These are phyloP conservation scores for Trichonephila clavata DNA, from an alignment of 1,140 invertebrate genomes.

Conservation along the genomic window DNA sequence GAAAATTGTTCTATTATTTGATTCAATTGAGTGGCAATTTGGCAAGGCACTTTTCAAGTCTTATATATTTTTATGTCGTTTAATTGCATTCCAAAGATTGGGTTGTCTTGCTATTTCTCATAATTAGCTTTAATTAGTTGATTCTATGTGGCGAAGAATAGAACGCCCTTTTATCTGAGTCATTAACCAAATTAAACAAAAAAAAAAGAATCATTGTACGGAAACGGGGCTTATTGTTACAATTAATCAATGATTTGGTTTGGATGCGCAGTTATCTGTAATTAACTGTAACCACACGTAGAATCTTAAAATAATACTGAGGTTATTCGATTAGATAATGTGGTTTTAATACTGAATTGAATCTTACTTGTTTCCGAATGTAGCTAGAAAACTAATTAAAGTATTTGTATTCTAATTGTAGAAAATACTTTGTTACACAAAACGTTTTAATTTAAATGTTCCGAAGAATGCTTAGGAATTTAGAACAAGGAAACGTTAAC, in stretches of 20 bases:
- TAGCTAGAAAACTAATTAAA: neutral
- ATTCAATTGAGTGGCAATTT: neutral
- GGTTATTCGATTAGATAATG: neutral
- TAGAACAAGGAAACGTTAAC: no score
- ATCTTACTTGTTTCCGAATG: neutral
- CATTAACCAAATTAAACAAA: neutral
- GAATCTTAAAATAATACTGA: neutral
- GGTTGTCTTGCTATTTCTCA: no score
- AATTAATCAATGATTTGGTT: neutral
- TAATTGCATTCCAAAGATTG: neutral
- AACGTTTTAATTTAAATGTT: no score
- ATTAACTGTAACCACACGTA: neutral
- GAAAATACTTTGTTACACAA: no score
- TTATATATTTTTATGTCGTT: neutral
- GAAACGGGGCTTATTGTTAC: neutral
- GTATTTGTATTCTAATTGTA: neutral
- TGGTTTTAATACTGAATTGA: neutral
- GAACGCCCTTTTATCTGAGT: neutral
- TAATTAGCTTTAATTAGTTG: neutral
- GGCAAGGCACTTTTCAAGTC: neutral
- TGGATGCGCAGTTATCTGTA: neutral
- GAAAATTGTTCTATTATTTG: conserved; percentile 37
- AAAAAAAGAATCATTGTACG: neutral
- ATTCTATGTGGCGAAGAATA: neutral
- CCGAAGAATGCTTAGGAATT: no score